Base-by-base conservation (phyloP, 2,797 vertebrate genomes). In the Fistularia tabacaria region DNA sequence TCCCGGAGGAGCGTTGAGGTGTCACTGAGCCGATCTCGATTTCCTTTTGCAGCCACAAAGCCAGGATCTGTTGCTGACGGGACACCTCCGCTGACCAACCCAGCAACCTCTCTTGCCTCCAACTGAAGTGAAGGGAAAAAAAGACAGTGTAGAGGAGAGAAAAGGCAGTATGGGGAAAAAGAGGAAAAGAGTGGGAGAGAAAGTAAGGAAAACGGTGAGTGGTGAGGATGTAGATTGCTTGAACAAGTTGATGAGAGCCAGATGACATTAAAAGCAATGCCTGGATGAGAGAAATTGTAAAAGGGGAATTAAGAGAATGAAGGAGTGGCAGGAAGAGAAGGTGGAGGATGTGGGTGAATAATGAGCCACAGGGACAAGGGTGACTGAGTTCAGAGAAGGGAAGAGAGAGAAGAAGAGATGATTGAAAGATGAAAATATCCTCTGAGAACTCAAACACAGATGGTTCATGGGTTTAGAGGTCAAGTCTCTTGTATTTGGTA, bases 241-340 rank as follows among this genome's bases (percentile, higher is more conserved):
- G 66, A 49, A 54, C 41, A 43, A 56, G 46, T 54, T 14, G 15
- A 66, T 42, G 56, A 57, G 45, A 66, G 54, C 49, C 76, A 78
- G 58, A 80, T 57, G 62, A 58, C 13, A 51, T 59, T 42, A 51
- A 44, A 8, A 38, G 9, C 3, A 49, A 62, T n/a, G 15, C 40
- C 38, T 13, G 49, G 55, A 59, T 54, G 56, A 71, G 64, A 62
- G 47, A 73, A 69, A 56, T 61, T 46, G 49, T 66, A 14, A 57
- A 71, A 64, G 39, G 15, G 77, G 83, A 85, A 84, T 87, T 76
- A 68, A 55, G 74, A 74, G 78, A 85, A 86, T 85, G 77, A 76
- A 81, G 87, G 86, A 88, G 86, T 59, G 86, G 71, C 85, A 85
- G 84, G 85, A 87, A 84, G 74, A 67, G 77, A 84, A 81, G 74